Evolutionary conservation across 2,113 vertebrate species (phyloP).

Genomic region (Nothocercus julius): DNA sequence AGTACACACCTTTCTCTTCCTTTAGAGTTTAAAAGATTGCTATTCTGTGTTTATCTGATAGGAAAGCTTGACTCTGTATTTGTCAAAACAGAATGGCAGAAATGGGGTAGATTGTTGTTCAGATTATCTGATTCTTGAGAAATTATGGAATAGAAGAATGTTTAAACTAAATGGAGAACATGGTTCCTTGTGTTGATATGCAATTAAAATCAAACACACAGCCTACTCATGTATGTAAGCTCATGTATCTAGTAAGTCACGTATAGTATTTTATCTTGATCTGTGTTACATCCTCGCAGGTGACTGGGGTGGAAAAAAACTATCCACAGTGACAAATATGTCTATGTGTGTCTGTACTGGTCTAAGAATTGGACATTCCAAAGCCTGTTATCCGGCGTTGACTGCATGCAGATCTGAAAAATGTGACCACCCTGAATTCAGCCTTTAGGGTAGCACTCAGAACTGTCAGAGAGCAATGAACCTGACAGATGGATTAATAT

Average conservation of each 20-base stretch:
- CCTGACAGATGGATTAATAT: not conserved
- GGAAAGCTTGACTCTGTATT: not conserved
- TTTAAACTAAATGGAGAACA: not conserved
- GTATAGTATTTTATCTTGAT: not conserved
- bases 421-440: not conserved
- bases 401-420: not conserved
- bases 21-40: not conserved
- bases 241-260: no score
- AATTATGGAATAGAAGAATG: not conserved
- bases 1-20: not conserved
- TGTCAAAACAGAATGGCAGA: not conserved
- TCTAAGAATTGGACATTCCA: not conserved
- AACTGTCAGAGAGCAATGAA: not conserved
- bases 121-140: not conserved
- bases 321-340: not conserved
- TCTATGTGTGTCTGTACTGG: not conserved
- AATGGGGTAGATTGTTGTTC: not conserved
- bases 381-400: not conserved
- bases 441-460: not conserved
- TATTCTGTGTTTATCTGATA: not conserved
- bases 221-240: not conserved
- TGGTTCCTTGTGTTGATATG: not conserved
- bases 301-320: not conserved
- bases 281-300: not conserved
- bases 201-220: constrained; percentile 22